Percentiles rank a stretch among this genome's conserved stretches.
phyloP scores from a whole-genome alignment of 2,888 invertebrate species.

The Calameuta filiformis region DNA sequence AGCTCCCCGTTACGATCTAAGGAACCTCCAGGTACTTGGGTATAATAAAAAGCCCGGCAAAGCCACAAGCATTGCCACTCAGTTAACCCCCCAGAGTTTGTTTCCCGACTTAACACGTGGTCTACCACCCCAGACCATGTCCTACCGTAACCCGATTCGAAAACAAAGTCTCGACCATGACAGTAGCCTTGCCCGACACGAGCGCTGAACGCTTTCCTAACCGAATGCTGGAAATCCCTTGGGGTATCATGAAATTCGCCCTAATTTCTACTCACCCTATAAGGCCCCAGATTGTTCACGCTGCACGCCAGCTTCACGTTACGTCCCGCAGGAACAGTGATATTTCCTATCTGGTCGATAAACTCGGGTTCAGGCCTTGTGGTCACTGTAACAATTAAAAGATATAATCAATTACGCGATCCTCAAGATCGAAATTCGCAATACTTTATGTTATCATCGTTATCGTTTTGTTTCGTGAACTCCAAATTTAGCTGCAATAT shows the following conservation, averaged over 20 bases:
- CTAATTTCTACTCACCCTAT: conserved; percentile 76
- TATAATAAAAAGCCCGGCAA: background rate
- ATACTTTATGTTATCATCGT: background rate
- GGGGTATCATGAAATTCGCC: background rate
- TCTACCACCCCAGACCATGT: background rate
- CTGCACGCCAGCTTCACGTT: conserved; percentile 90
- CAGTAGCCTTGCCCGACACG: background rate
- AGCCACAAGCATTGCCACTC: background rate
- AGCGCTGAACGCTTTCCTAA: background rate
- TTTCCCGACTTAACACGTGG: background rate
- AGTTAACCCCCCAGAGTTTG: background rate
- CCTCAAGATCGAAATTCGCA: background rate
- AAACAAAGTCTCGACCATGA: background rate
- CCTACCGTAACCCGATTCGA: background rate
- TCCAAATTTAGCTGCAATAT: background rate
- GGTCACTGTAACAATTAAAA: conserved; percentile 72
- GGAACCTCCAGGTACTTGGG: background rate
- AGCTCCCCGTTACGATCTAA: background rate
- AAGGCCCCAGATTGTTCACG: conserved; percentile 90
- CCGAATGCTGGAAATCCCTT: background rate
- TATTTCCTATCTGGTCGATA: conserved; percentile 89
- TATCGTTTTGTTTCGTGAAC: background rate
- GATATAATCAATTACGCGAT: background rate
- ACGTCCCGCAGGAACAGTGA: conserved; percentile 89
- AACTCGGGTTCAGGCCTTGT: conserved; percentile 86